Evolutionary conservation across 2,888 invertebrate species (phyloP), one percentile per base, ranked within the genome.

Genomic region (Ceramica pisi): DNA sequence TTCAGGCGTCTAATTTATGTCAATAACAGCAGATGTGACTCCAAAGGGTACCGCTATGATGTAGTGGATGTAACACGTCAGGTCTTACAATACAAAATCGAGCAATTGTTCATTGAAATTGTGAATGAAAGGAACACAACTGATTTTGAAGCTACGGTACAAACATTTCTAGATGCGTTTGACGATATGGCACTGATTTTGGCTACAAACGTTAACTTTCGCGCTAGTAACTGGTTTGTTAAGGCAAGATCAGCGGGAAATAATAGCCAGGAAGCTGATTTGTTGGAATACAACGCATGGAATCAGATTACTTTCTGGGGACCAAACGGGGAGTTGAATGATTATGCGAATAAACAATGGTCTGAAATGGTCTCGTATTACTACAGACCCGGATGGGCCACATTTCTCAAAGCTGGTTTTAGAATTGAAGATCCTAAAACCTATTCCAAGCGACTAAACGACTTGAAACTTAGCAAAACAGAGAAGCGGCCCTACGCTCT

Each of bases 221-320:
- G 80, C 10, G 87, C 89, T 0, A 10, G 31, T 0, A 53, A 68
- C 19, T 95, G 95, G 94, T 80, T 93, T 26, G 2, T 56, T 0
- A 83, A 81, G 46, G 93, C 94, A 0, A 82, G 67, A 35, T 63
- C 60, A 2, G 72, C 91, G 1, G 88, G 86, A 0, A 59, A 6
- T 0, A 83, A 76, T 1, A n/a, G 69, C 0, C 4, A 90, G 89
- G 93, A 94, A 48, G 67, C 67, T 1, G 90, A 89, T 61, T 74
- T 89, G 1, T 95, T 93, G 72, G 90, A 92, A 48, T 83, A 94
- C 86, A 99, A 99, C 91, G 99, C 99, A 0, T 96, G 98, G 63
- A 99, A 99, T 94, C 99, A 99, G 93, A 97, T 99, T 55, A 99
- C 99, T 0, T 91, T 99, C 16, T 99, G 99, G 99, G 99, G 99